Conservation (phyloP, 2,888 invertebrate genomes). For the Calameuta idolon region DNA sequence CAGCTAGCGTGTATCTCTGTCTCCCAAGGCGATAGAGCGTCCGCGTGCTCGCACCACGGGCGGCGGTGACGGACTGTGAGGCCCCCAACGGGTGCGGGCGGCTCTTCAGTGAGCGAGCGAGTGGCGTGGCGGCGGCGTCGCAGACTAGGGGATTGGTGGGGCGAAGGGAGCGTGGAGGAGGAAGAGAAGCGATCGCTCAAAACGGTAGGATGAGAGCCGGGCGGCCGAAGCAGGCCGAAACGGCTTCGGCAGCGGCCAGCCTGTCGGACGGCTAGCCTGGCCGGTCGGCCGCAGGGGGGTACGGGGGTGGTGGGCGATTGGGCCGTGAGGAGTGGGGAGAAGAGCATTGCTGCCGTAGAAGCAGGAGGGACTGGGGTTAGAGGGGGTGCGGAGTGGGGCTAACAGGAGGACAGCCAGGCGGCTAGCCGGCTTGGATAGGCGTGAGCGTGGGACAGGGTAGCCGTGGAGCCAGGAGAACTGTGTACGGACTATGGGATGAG, state of each 20-base stretch:
- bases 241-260: conserved; percentile 16
- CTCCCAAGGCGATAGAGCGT: conserved; percentile 15
- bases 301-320: conserved; percentile 26
- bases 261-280: conserved; percentile 12
- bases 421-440: background rate
- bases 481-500: background rate
- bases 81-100: conserved; percentile 63
- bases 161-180: background rate
- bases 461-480: background rate
- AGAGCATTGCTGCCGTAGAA: conserved; percentile 17
- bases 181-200: conserved; percentile 23
- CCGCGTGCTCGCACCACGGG: conserved; percentile 48
- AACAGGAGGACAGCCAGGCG: background rate
- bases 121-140: conserved; percentile 29
- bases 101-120: conserved; percentile 46
- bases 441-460: background rate
- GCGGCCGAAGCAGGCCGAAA: conserved; percentile 5
- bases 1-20: background rate
- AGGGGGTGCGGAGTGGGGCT: background rate
- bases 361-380: background rate
- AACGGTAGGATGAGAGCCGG: conserved; percentile 31
- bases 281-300: conserved; percentile 9
- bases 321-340: conserved; percentile 26
- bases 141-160: conserved; percentile 35
- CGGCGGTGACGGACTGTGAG: conserved; percentile 64